Percentiles rank a stretch among this genome's conserved stretches.
phyloP scores from a whole-genome alignment of 23 tunicate genomes.

The Corella eumyota region DNA sequence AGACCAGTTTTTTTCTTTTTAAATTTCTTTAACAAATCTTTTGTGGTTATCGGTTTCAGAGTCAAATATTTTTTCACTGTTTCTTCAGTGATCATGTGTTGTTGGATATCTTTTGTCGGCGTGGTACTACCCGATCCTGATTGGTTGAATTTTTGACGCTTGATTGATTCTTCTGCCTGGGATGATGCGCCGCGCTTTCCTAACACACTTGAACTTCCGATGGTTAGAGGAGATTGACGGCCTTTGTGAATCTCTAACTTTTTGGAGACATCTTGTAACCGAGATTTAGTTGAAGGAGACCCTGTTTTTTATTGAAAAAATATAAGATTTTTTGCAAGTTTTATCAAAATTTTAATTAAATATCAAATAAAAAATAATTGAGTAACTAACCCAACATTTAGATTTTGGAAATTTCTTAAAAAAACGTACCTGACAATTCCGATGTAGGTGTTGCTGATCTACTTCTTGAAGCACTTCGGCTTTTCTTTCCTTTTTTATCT shows the following conservation, averaged over 20 bases:
- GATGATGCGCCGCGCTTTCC: conserved; percentile 46
- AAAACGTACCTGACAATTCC: conserved; percentile 14
- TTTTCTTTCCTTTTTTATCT: conserved; percentile 35
- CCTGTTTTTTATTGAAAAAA: conserved; percentile 4
- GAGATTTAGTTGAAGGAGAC: conserved; percentile 8
- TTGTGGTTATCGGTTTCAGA: conserved; percentile 81
- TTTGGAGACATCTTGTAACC: conserved; percentile 34
- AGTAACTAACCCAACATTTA: no score
- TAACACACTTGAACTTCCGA: conserved; percentile 13
- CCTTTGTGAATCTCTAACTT: conserved; percentile 32
- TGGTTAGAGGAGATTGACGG: conserved; percentile 30
- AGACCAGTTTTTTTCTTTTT: conserved; percentile 71
- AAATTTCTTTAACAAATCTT: conserved; percentile 82
- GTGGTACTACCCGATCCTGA: conserved; percentile 19
- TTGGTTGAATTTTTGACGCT: conserved; percentile 21
- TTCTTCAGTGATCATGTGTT: conserved; percentile 56
- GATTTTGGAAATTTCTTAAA: no score
- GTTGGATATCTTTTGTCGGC: conserved; percentile 31
- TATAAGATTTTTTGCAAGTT: background rate
- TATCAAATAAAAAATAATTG: no score
- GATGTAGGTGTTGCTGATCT: conserved; percentile 61
- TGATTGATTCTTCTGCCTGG: conserved; percentile 9
- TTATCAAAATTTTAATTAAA: no score
- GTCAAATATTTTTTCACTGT: conserved; percentile 53
- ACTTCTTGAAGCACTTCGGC: conserved; percentile 19